phyloP scores from a whole-genome alignment of 2,797 vertebrate genomes.

The Crenichthys baileyi region DNA sequence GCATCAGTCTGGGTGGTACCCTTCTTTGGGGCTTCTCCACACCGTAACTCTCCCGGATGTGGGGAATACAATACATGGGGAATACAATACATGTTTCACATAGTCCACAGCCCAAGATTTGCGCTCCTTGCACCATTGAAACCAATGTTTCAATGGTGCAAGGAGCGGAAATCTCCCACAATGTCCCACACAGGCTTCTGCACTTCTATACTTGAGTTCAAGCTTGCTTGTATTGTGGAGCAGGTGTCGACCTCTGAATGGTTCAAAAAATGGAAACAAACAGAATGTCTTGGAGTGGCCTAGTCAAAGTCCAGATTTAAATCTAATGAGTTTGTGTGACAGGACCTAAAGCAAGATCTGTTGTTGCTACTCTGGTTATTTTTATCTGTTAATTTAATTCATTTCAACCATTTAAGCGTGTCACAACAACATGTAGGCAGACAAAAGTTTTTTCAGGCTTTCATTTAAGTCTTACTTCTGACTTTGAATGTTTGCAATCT shows the following conservation, averaged over 20 bases:
- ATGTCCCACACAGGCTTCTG: too few species aligned
- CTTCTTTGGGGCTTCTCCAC: too few species aligned
- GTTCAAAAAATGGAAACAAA: background rate
- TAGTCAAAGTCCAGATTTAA: background rate
- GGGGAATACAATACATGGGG: too few species aligned
- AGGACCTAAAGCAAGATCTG: background rate
- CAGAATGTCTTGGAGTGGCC: background rate
- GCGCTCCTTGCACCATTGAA: too few species aligned
- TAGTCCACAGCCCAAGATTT: too few species aligned
- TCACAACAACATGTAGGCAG: too few species aligned
- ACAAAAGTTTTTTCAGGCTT: background rate
- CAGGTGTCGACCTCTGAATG: background rate
- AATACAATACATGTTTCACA: too few species aligned
- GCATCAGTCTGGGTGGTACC: too few species aligned
- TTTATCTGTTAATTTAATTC: background rate
- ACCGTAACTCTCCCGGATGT: too few species aligned
- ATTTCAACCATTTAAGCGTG: background rate
- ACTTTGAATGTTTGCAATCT: slow-evolving; percentile 17
- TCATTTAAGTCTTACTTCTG: slow-evolving; percentile 17
- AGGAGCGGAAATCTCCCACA: too few species aligned
- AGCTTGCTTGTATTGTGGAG: background rate
- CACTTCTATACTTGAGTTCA: background rate
- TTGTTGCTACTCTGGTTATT: background rate
- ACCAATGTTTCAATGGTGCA: too few species aligned
- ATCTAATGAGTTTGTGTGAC: background rate